Conservation (phyloP, 2,113 vertebrate genomes). For the Rhabdornis inornatus region DNA sequence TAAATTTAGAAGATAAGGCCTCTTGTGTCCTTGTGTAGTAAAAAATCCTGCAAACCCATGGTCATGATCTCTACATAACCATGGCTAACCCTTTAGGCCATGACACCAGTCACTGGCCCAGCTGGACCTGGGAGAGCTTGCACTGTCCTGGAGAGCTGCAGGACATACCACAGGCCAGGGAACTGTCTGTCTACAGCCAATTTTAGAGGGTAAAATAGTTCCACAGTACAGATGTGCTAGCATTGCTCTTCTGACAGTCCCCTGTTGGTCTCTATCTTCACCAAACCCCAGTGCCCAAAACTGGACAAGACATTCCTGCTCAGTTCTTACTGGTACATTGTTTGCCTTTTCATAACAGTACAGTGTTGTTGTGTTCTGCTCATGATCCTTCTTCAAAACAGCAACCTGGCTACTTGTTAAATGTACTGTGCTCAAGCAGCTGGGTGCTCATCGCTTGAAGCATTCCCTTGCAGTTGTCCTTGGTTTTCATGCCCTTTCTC, state of each 20-base stretch:
- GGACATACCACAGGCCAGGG: not conserved
- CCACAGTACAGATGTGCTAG: not conserved
- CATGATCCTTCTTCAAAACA: not conserved
- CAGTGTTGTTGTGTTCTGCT: not conserved
- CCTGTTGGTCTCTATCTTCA: not conserved
- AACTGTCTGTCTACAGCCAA: not conserved
- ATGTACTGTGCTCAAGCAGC: not conserved
- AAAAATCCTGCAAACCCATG: not conserved
- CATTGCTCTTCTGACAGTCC: not conserved
- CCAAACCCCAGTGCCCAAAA: not conserved
- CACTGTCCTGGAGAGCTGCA: not conserved
- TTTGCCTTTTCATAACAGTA: not conserved
- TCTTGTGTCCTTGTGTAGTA: not conserved
- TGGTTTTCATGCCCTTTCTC: not conserved
- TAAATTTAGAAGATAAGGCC: not conserved
- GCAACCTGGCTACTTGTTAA: not conserved
- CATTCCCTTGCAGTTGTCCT: not conserved
- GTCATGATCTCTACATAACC: not conserved
- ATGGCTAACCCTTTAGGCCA: not conserved
- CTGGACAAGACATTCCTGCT: not conserved
- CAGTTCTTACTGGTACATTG: not conserved
- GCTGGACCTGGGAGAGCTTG: not conserved
- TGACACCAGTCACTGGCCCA: not conserved
- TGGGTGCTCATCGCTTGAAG: not conserved
- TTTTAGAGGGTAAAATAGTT: not conserved